Evolutionary conservation across 2,888 invertebrate species (phyloP).

Genomic region (Timema cristinae): DNA sequence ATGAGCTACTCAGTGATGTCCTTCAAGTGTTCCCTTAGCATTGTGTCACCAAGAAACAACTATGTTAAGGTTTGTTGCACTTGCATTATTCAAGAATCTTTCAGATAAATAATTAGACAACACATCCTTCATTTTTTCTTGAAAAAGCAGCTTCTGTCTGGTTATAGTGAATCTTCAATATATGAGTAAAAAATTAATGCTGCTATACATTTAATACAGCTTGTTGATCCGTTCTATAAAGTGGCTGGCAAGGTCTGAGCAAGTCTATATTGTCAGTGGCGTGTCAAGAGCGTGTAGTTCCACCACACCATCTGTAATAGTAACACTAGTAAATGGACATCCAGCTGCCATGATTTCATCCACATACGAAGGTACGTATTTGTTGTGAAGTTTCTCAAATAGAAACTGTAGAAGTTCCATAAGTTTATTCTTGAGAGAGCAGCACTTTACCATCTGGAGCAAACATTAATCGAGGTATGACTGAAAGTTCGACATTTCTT

Average conservation of each 20-base stretch:
- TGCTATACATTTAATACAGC: not conserved
- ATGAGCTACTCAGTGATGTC: not conserved
- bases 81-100: not conserved
- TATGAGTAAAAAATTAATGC: not conserved
- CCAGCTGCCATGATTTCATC: no score
- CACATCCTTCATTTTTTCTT: conserved; percentile 2
- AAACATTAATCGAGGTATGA: no score
- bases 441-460: no score
- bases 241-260: not conserved
- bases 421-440: no score
- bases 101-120: not conserved
- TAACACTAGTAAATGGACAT: not conserved
- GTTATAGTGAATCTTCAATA: not conserved
- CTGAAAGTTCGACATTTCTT: no score
- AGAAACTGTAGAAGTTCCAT: no score
- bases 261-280: not conserved
- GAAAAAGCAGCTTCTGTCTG: not conserved
- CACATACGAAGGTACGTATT: no score
- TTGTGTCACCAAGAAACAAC: not conserved
- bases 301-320: not conserved
- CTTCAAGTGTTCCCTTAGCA: conserved; percentile 6
- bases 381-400: no score
- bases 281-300: not conserved
- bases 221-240: not conserved
- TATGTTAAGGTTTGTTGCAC: not conserved